phyloP scores from a whole-genome alignment of 2,888 invertebrate genomes.

The Trichopoda pennipes region DNA sequence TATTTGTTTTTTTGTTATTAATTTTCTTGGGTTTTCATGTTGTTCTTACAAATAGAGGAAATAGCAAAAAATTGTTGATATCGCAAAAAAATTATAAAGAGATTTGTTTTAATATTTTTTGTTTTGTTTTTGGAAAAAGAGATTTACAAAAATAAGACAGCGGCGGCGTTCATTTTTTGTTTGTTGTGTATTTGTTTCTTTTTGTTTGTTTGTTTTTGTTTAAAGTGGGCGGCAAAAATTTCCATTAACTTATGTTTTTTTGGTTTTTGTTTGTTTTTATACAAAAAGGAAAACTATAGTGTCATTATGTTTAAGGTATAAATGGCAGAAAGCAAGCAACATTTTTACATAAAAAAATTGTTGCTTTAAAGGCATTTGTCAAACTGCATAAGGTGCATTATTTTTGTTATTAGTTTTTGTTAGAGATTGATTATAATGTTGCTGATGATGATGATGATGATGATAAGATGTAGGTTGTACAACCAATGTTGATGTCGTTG shows the following conservation, averaged over 20 bases:
- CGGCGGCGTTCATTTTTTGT: conserved; percentile 70
- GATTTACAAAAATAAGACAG: conserved; percentile 73
- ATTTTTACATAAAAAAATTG: conserved; percentile 67
- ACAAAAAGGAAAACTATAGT: conserved; percentile 69
- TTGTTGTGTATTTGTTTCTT: conserved; percentile 59
- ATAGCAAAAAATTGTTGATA: conserved; percentile 79
- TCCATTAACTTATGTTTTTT: conserved; percentile 63
- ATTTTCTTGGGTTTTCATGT: conserved; percentile 63
- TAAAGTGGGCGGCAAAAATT: conserved; percentile 69
- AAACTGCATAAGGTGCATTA: conserved; percentile 71
- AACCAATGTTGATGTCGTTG: conserved; percentile 62
- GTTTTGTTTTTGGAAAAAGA: conserved; percentile 66
- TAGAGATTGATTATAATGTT: conserved; percentile 52
- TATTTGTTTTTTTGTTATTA: conserved; percentile 50
- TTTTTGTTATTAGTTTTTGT: conserved; percentile 63
- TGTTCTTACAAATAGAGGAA: conserved; percentile 70
- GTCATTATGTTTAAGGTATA: conserved; percentile 66
- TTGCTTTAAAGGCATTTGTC: conserved; percentile 70
- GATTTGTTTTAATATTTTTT: conserved; percentile 50
- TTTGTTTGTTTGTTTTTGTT: conserved; percentile 61
- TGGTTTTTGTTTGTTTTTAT: conserved; percentile 47
- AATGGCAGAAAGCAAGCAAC: conserved; percentile 68
- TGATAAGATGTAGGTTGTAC: conserved; percentile 48
- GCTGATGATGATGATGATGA: conserved; percentile 13
- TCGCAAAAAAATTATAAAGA: conserved; percentile 75